Percentiles rank a stretch among this genome's conserved stretches.
Conservation (phyloP, 2,888 invertebrate species). For the Chirona hameri region DNA sequence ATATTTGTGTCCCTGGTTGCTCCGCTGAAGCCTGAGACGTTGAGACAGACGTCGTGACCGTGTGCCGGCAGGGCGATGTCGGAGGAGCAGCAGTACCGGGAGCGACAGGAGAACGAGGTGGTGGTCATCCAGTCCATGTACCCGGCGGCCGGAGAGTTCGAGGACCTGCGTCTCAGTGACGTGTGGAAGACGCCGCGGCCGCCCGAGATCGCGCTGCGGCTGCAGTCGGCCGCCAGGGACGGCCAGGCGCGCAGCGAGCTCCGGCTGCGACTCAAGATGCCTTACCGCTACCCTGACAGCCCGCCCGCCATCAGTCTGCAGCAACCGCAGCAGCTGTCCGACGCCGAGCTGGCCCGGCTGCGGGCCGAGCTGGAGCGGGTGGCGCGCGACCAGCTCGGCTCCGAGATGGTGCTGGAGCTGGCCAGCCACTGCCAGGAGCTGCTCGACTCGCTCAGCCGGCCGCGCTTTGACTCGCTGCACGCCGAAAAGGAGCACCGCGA, state of each 20-base stretch:
- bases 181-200: slow-evolving; percentile 68
- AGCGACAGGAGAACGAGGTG: slow-evolving; percentile 79
- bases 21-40: no score
- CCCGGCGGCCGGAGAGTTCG: slow-evolving; percentile 58
- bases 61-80: no score
- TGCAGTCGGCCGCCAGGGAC: slow-evolving; percentile 67
- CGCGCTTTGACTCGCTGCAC: slow-evolving; percentile 37
- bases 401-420: slow-evolving; percentile 82
- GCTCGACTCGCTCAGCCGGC: slow-evolving; percentile 65
- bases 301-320: slow-evolving; percentile 65
- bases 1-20: no score
- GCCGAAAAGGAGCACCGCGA: slow-evolving; percentile 71
- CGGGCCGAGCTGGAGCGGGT: slow-evolving; percentile 58
- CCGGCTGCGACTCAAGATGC: slow-evolving; percentile 71
- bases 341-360: slow-evolving; percentile 61
- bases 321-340: slow-evolving; percentile 75
- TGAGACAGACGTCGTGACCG: no score
- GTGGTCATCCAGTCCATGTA: slow-evolving; percentile 81
- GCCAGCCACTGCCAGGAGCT: slow-evolving; percentile 42
- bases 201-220: slow-evolving; percentile 65
- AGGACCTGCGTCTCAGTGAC: slow-evolving; percentile 59
- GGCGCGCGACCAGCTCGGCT: slow-evolving; percentile 61
- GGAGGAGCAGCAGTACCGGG: slow-evolving; percentile 52
- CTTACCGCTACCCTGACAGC: slow-evolving; percentile 74
- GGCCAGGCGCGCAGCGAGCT: slow-evolving; percentile 65